Evolutionary conservation across 2,797 vertebrate genomes (phyloP).

Genomic region (Hozukius guyotensis): DNA sequence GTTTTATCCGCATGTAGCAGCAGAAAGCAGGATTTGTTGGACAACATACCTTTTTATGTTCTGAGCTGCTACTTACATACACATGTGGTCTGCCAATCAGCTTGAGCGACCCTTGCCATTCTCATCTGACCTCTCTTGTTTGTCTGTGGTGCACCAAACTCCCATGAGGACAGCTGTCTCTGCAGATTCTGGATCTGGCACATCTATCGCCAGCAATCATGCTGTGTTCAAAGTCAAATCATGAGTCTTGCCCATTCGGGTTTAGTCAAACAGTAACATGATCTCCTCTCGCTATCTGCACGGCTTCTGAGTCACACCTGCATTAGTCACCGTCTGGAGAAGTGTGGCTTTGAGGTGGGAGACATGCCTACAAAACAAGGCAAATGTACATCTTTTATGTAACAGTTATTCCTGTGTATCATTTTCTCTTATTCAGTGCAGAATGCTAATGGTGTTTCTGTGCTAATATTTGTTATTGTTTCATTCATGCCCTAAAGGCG

Average conservation of each 20-base stretch:
- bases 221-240: constrained; percentile 31
- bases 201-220: constrained; percentile 32
- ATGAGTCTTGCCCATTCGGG: constrained; percentile 36
- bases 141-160: constrained; percentile 21
- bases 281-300: constrained; percentile 36
- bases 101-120: background rate
- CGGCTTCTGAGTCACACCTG: constrained; percentile 39
- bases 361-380: constrained; percentile 13
- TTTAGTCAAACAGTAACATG: constrained; percentile 47
- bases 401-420: constrained; percentile 1
- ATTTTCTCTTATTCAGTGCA: background rate
- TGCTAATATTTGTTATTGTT: constrained; percentile 39
- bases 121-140: constrained; percentile 15
- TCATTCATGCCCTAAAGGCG: constrained; percentile 12
- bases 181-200: constrained; percentile 35
- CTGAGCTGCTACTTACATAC: background rate
- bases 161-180: constrained; percentile 40
- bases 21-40: background rate
- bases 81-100: background rate
- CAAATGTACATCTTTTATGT: background rate
- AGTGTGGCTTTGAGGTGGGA: constrained; percentile 9
- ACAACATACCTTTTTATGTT: background rate
- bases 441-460: constrained; percentile 10
- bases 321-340: constrained; percentile 44
- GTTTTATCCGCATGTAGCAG: background rate